Base-by-base conservation (phyloP, 2,888 invertebrate species). In the Diadegma fenestrale region DNA sequence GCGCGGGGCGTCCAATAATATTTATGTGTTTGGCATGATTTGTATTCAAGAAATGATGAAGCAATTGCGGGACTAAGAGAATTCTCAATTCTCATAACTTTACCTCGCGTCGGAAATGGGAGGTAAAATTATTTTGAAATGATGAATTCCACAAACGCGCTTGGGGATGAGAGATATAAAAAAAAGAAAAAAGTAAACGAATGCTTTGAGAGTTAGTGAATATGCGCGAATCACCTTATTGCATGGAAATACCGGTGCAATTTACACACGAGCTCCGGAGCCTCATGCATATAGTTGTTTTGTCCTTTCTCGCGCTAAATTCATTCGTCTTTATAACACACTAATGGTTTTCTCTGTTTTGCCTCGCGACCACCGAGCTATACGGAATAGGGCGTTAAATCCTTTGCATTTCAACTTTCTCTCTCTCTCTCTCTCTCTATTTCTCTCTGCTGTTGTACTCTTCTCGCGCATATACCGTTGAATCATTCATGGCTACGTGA, bases 401-500 rank as follows among this genome's bases (percentile, higher is more conserved):
- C 48, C 61, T 68, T n/a, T 37, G 54, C 43, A 22, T 58, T 72
- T 72, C 51, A 37, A 51, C 33, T 30, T 51, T 33, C n/a, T n/a
- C 26, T 45, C 17, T 63, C 51, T 48, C 33, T 51, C 51, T 33
- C 54, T 71, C 71, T 37, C 71, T 54, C 37, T 37, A 37, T 41
- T 30, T 54, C 51, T 54, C 51, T 41, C 58, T 17, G 37, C 58
- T 26, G 54, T 41, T n/a, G 19, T 22, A 17, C 58, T 58, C 54
- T 73, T 51, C 68, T 68, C 77, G 54, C 77, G 54, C 58, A 64
- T 41, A 48, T 51, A 45, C 58, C 87, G 86, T 87, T 90, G 90
- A 90, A 90, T 89, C 88, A 90, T 90, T 90, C 88, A 89, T 89
- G 85, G 73, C 73, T 85, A 79, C 80, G 86, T 80, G 85, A 86